phyloP scores from a whole-genome alignment of 2,888 invertebrate genomes.

The Prosapia bicincta region DNA sequence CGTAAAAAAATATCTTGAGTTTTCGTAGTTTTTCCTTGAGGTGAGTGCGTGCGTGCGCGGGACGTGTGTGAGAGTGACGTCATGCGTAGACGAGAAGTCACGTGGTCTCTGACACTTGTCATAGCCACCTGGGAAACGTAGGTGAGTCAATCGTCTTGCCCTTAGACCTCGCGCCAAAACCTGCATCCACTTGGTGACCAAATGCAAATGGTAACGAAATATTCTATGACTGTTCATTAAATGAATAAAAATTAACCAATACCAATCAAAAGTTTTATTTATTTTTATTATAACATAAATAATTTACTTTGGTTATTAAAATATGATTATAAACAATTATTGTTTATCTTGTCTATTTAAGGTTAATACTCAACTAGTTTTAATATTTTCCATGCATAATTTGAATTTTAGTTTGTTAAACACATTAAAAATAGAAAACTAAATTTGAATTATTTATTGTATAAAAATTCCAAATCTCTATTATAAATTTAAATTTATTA shows the following conservation, averaged over 20 bases:
- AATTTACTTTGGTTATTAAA: no score
- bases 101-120: constrained; percentile 8
- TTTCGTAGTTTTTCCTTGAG: constrained; percentile 27
- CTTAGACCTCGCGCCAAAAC: neutral
- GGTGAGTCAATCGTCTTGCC: neutral
- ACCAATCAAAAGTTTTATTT: no score
- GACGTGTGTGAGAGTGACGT: constrained; percentile 22
- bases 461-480: no score
- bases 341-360: neutral
- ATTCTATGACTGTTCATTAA: neutral
- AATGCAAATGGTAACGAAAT: constrained; percentile 1
- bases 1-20: constrained; percentile 25
- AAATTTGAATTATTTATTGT: no score
- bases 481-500: no score
- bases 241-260: no score
- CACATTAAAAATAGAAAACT: no score
- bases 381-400: no score
- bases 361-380: no score
- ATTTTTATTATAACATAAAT: no score
- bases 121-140: neutral
- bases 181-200: neutral
- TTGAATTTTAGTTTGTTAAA: no score
- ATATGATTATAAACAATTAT: neutral
- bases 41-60: constrained; percentile 25
- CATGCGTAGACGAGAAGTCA: constrained; percentile 27